These are phyloP conservation scores for Thecocarcelia acutangulata DNA, from an alignment of 2,888 invertebrate genomes.

Conservation along the genomic window DNA sequence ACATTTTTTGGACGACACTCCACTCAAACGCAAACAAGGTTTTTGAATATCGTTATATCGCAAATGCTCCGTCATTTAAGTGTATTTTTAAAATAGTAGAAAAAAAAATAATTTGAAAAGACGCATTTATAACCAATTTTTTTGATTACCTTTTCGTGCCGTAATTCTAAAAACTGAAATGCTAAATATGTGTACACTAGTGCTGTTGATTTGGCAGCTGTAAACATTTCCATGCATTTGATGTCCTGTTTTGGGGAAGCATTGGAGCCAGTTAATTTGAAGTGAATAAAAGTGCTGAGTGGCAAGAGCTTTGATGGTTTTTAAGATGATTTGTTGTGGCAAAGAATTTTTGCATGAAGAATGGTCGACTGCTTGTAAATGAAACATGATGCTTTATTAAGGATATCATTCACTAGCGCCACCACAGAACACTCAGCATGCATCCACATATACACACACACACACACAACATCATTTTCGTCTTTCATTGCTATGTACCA, in stretches of 20 bases:
- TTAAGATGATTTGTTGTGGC: constrained; percentile 45
- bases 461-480: too few species aligned
- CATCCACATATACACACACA: neutral
- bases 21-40: too few species aligned
- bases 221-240: neutral
- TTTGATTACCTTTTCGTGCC: too few species aligned
- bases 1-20: too few species aligned
- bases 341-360: constrained; percentile 14
- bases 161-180: neutral
- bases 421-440: constrained; percentile 1
- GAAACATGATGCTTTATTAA: constrained; percentile 36
- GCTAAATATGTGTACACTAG: too few species aligned
- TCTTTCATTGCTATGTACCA: too few species aligned
- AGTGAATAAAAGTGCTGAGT: constrained; percentile 24
- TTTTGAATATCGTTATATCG: too few species aligned
- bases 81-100: too few species aligned
- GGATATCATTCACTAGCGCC: neutral
- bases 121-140: too few species aligned
- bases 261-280: constrained; percentile 7
- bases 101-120: too few species aligned
- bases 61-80: too few species aligned
- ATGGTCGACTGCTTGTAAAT: constrained; percentile 17
- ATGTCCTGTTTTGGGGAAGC: neutral
- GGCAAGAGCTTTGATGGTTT: constrained; percentile 40
- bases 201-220: neutral